Evolutionary conservation across 2,113 vertebrate genomes (phyloP).

Genomic region (Talpa occidentalis): DNA sequence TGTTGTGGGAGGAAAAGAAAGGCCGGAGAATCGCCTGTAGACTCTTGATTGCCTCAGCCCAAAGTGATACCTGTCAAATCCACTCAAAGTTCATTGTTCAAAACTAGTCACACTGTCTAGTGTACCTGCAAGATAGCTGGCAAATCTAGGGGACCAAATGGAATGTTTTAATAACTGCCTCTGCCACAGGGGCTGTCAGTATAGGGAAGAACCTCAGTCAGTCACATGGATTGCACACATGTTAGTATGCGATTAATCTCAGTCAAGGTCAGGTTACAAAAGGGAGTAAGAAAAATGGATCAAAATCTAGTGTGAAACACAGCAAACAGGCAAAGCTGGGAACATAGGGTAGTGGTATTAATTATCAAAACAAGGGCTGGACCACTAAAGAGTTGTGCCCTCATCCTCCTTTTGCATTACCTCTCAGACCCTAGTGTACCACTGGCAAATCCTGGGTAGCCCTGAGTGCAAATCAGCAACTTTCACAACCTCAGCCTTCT

Average conservation of each 20-base stretch:
- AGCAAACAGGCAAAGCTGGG: neutral
- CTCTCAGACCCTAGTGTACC: neutral
- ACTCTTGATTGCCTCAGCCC: neutral
- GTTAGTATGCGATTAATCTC: constrained; percentile 2
- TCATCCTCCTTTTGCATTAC: neutral
- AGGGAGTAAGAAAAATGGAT: constrained; percentile 1
- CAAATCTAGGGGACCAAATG: neutral
- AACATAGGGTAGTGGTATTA: neutral
- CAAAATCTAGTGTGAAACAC: constrained; percentile 30
- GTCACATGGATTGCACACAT: neutral
- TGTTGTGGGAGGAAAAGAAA: neutral
- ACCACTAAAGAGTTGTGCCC: neutral
- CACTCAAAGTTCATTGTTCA: constrained; percentile 21
- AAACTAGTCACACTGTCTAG: constrained; percentile 11
- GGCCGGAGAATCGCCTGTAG: neutral
- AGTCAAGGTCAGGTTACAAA: constrained; percentile 17
- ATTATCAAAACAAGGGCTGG: neutral
- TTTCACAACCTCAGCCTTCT: constrained; percentile 15
- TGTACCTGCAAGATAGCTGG: constrained; percentile 20
- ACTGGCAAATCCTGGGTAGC: neutral
- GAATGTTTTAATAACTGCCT: constrained; percentile 4
- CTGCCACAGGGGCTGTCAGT: neutral
- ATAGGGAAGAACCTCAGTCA: neutral
- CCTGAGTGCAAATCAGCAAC: neutral
- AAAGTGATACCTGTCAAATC: constrained; percentile 7